Evolutionary conservation across 2,113 vertebrate genomes (phyloP), one percentile per base, ranked within the genome.

Genomic region (Cacatua alba): DNA sequence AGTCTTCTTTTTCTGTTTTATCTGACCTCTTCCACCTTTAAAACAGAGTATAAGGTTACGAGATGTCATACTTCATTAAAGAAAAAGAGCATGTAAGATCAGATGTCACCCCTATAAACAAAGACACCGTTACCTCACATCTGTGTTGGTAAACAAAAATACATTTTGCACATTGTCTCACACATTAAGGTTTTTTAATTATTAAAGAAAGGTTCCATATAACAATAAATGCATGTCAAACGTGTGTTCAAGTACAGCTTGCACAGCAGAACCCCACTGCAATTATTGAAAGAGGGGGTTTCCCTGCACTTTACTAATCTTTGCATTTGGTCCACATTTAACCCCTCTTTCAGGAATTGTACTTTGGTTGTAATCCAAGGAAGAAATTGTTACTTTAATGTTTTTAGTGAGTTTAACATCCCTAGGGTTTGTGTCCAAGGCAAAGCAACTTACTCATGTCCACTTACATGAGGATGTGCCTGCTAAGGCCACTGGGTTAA

Each of bases 1-100:
- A 2, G 99, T 99, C 98, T 99, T 99, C 98, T 99, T 99, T 96
- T 99, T 99, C 97, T 99, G 99, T 98, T 99, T 99, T 97, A 99
- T 99, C 97, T 99, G 99, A 94, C 99, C 99, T 96, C 99, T 98
- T 79, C 99, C 99, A 92, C 99, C 99, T 99, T 94, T 52, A 93
- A 87, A 82, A 94, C 21, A 96, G 18, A 91, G 39, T 6, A 74
- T 7, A 64, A 67, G 7, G 65, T 97, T 65, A 91, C 31, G 35
- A 21, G 12, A 63, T 20, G 5, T 8, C 41, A 59, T 3, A 23
- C 17, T 53, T 82, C 10, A 10, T 63, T 39, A 85, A 62, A 85
- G 41, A 14, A 53, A 46, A 81, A 76, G 55, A 41, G 7, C 23
- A 43, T 4, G 1, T 28, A 8, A 85, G 21, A 26, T 69, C 25